Conservation (phyloP, 2,888 invertebrate genomes). For the Clostera curtula region DNA sequence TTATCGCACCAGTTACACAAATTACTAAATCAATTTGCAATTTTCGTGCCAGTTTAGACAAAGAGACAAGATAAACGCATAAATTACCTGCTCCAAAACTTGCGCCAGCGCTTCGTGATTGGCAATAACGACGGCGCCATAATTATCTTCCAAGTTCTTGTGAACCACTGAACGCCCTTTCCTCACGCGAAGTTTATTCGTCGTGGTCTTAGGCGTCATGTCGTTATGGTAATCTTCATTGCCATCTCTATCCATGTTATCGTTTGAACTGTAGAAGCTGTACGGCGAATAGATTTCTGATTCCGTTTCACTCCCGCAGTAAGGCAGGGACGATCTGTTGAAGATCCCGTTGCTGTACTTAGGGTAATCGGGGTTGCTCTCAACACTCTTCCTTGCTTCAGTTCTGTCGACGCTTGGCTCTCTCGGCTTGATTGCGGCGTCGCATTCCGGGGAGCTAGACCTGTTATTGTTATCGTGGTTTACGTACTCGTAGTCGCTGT, state of each 20-base stretch:
- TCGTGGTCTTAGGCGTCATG: slow-evolving; percentile 63
- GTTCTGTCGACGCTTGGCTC: slow-evolving; percentile 36
- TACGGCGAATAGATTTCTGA: slow-evolving; percentile 89
- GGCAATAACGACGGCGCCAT: slow-evolving; percentile 91
- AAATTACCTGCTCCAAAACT: slow-evolving; percentile 87
- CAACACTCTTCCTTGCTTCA: slow-evolving; percentile 40
- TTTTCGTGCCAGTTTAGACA: neutral
- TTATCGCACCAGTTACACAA: neutral
- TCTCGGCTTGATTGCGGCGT: slow-evolving; percentile 71
- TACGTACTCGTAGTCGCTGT: slow-evolving; percentile 79
- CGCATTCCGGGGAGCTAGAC: slow-evolving; percentile 81
- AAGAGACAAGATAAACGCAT: slow-evolving; percentile 23
- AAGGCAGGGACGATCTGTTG: slow-evolving; percentile 81
- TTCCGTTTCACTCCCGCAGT: slow-evolving; percentile 89
- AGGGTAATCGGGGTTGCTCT: slow-evolving; percentile 63
- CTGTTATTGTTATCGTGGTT: slow-evolving; percentile 78
- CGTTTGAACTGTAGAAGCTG: slow-evolving; percentile 81
- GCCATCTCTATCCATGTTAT: slow-evolving; percentile 63
- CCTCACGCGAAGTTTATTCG: slow-evolving; percentile 81
- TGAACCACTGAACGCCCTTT: slow-evolving; percentile 89
- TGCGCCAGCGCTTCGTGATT: slow-evolving; percentile 93
- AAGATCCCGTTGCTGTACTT: slow-evolving; percentile 76
- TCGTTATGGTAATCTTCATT: slow-evolving; percentile 63
- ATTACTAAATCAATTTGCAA: slow-evolving; percentile 11
- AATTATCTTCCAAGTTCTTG: slow-evolving; percentile 91